Percentiles rank a stretch among this genome's conserved stretches.
phyloP scores from a whole-genome alignment of 64 coral and sea anemone genomes.

The Porites australiensis region DNA sequence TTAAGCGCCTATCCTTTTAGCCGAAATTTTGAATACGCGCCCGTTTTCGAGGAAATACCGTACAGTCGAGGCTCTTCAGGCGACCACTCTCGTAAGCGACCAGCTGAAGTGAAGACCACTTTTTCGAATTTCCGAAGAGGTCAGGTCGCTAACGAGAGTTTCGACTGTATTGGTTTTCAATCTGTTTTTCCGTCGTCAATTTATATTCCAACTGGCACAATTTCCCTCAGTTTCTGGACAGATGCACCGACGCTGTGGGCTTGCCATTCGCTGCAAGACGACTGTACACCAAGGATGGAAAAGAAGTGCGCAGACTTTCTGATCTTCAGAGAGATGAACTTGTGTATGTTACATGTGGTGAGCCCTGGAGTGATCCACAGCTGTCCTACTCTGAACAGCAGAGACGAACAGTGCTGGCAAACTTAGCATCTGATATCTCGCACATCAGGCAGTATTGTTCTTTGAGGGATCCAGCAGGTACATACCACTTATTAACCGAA shows the following conservation, averaged over 20 bases:
- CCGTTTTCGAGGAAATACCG: too few relatives aligned
- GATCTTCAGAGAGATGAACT: constrained; percentile 83
- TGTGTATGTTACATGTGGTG: constrained; percentile 92
- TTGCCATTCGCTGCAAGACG: constrained; percentile 92
- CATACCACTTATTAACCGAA: too few relatives aligned
- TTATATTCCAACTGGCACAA: not conserved
- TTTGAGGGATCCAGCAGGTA: constrained; percentile 88
- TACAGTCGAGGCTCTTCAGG: too few relatives aligned
- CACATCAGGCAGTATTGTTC: constrained; percentile 91
- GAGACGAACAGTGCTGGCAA: constrained; percentile 79
- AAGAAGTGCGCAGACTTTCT: constrained; percentile 62
- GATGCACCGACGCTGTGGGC: constrained; percentile 85
- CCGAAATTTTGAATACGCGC: too few relatives aligned
- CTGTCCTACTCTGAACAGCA: constrained; percentile 94
- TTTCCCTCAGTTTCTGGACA: constrained; percentile 86
- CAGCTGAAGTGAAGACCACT: too few relatives aligned
- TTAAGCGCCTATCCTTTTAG: too few relatives aligned
- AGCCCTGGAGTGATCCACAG: constrained; percentile 92
- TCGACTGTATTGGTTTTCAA: too few relatives aligned
- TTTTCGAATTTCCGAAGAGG: too few relatives aligned
- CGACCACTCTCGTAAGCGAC: too few relatives aligned
- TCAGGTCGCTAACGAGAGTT: too few relatives aligned
- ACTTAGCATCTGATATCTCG: constrained; percentile 91
- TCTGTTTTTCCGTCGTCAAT: too few relatives aligned
- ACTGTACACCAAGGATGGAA: constrained; percentile 79